A percentile compares a stretch with the other conserved stretches of the same genome.
phyloP scores from a whole-genome alignment of 2,888 invertebrate genomes.

The Anthophora plumipes region DNA sequence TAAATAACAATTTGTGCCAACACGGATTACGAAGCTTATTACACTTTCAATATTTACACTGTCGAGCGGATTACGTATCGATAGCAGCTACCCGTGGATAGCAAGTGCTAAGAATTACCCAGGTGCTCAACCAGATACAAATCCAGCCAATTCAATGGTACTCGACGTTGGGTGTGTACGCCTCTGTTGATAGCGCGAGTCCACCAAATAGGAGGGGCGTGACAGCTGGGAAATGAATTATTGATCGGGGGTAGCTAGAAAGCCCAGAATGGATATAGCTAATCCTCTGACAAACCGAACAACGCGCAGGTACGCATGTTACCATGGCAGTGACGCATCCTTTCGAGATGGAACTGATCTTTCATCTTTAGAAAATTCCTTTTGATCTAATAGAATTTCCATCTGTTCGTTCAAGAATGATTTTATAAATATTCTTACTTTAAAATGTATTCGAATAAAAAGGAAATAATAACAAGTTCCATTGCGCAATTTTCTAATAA shows the following conservation, averaged over 20 bases:
- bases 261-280: slow-evolving; percentile 67
- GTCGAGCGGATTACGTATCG: neutral
- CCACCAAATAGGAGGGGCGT: slow-evolving; percentile 66
- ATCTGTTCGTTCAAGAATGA: neutral
- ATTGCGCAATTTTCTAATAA: neutral
- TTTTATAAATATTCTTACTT: neutral
- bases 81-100: neutral
- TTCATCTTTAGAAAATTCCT: neutral
- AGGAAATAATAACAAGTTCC: neutral
- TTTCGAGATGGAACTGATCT: neutral
- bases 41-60: slow-evolving; percentile 4
- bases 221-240: slow-evolving; percentile 78
- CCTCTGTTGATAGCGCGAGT: slow-evolving; percentile 24
- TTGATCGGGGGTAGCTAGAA: slow-evolving; percentile 74
- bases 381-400: neutral
- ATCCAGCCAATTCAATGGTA: neutral
- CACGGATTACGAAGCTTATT: neutral
- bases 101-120: neutral
- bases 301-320: slow-evolving; percentile 53
- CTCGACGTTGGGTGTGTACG: neutral
- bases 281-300: slow-evolving; percentile 57
- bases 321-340: slow-evolving; percentile 9
- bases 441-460: neutral
- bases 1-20: neutral
- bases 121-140: neutral